Base-by-base conservation (phyloP, 2,797 vertebrate species). In the Hybognathus amarus region DNA sequence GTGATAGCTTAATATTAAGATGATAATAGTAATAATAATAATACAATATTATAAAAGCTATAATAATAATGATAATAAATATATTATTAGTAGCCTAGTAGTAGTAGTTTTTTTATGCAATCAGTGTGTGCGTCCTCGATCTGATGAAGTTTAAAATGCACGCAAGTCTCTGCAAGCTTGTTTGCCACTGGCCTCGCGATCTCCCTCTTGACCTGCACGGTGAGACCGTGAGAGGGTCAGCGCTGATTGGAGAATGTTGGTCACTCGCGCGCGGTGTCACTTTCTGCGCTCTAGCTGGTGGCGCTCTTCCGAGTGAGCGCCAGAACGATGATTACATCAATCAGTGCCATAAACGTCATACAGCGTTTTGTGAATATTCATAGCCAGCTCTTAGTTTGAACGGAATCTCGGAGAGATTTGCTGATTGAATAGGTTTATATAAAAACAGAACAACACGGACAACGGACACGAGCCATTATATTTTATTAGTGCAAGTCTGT, bases 281-380 rank as follows among this genome's bases (percentile, higher is more conserved):
- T 89, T 86, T 87, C 89, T 89, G 85, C 1, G 30, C 79, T 88
- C 45, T 52, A 36, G 45, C 81, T 67, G 67, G 68, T 82, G 52
- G 85, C 79, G 73, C 80, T 82, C 77, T 86, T 83, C 84, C 6
- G 85, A 9, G 87, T 22, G 47, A 82, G 79, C 86, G 22, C 0
- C 13, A 77, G 76, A 87, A 86, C 89, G 87, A 93, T 89, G 88
- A 92, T 94, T 92, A 90, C 93, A 96, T 95, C 95, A 94, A 95
- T 96, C 95, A 96, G 92, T 93, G 93, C 93, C 93, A 92, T 85
- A 87, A 79, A 92, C 89, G 93, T 90, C 61, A 90, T 93, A 91
- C 85, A 90, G 91, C 91, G 91, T 90, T 94, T 95, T 94, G 93
- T 95, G 93, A 95, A 96, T 96, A 96, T 96, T 94, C 93, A 95